Percentiles rank a stretch among this genome's conserved stretches.
These are phyloP conservation scores for Phortica okadai DNA, from an alignment of 2,888 invertebrate species.

Conservation along the genomic window DNA sequence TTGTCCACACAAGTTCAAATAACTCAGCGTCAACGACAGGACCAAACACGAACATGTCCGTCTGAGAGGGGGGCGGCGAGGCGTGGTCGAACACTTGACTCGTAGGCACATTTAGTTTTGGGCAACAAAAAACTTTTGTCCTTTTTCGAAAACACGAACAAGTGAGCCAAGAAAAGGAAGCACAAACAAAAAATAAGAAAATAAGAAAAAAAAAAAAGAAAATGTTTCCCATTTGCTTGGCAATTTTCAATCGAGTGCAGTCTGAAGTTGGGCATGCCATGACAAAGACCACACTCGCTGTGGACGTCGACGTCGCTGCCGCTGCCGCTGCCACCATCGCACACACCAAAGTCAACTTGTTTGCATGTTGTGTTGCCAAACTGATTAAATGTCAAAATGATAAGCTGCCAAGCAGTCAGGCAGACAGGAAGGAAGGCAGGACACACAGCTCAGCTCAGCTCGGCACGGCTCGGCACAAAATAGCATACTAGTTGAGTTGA, in stretches of 20 bases:
- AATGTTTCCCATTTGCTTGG: background rate
- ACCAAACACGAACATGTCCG: too few relatives aligned
- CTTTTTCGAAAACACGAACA: background rate
- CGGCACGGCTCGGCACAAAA: too few relatives aligned
- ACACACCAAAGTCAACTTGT: conserved; percentile 1
- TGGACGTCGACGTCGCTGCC: too few relatives aligned
- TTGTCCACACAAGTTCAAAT: conserved; percentile 20
- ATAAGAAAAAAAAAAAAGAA: background rate
- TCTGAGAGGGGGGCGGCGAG: background rate
- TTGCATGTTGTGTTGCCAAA: conserved; percentile 17
- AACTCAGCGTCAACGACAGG: background rate
- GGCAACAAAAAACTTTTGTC: background rate
- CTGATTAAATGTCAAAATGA: conserved; percentile 40
- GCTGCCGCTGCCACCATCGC: too few relatives aligned
- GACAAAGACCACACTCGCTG: background rate
- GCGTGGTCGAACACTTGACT: background rate
- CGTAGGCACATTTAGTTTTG: background rate
- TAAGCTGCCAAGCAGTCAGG: conserved; percentile 16
- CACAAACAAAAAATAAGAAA: background rate
- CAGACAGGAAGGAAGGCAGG: conserved; percentile 13
- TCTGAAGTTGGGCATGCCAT: background rate
- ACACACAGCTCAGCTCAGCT: conserved; percentile 11
- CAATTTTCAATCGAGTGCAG: conserved; percentile 21
- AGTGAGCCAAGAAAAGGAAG: background rate
- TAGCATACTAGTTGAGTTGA: background rate